A percentile compares a stretch with the other conserved stretches of the same genome.
Conservation (phyloP, 2,113 vertebrate species). For the Gambusia affinis region DNA sequence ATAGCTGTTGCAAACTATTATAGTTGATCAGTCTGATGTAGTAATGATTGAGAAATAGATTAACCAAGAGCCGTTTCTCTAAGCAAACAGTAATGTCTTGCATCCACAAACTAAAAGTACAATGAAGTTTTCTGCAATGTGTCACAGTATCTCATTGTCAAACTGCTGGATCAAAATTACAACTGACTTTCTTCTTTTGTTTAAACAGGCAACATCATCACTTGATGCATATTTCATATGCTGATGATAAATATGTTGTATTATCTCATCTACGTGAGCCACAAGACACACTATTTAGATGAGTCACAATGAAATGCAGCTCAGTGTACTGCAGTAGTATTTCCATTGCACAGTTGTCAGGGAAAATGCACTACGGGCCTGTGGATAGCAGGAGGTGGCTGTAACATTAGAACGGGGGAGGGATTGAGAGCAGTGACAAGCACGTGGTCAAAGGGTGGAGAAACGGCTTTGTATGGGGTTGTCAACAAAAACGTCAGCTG, state of each 20-base stretch:
- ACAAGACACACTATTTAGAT: not conserved
- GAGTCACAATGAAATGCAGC: not conserved
- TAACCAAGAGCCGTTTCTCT: too few relatives aligned
- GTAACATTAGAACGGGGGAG: conserved; percentile 40
- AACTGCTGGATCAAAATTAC: not conserved
- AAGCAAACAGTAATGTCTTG: not conserved
- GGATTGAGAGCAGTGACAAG: conserved; percentile 49
- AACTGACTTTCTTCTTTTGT: not conserved
- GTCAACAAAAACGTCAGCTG: conserved; percentile 72
- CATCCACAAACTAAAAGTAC: too few relatives aligned
- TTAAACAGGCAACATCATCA: not conserved
- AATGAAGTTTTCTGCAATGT: not conserved
- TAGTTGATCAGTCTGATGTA: not conserved
- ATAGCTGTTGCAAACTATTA: not conserved
- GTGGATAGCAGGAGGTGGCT: conserved; percentile 9
- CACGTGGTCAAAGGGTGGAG: conserved; percentile 72
- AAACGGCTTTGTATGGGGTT: conserved; percentile 57
- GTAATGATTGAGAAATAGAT: not conserved
- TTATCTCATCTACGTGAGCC: not conserved
- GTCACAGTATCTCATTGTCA: not conserved
- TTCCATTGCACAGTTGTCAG: conserved; percentile 59
- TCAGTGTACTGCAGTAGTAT: conserved; percentile 27
- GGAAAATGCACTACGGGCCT: conserved; percentile 27
- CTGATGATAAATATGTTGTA: too few relatives aligned
- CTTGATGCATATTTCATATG: not conserved